Evolutionary conservation across 2,888 invertebrate species (phyloP).

Genomic region (Drosophila ezoana): DNA sequence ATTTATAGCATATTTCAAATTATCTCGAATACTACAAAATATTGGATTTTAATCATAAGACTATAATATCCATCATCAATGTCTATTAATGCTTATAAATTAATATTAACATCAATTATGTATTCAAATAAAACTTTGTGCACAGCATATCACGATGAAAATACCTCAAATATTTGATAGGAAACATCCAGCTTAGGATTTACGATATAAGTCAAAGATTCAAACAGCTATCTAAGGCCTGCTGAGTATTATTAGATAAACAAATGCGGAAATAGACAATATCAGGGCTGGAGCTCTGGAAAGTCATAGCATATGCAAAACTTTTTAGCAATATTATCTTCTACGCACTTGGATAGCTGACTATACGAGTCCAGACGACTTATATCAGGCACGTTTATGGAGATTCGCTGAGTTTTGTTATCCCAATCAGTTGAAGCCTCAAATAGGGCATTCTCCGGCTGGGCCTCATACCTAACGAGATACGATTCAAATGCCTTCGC

Average conservation of each 20-base stretch:
- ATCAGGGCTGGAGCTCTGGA: neutral
- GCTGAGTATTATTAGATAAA: neutral
- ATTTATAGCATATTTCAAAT: too few species aligned
- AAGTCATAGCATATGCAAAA: constrained; percentile 65
- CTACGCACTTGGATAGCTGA: constrained; percentile 23
- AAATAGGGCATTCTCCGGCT: constrained; percentile 23
- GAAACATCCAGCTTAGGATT: too few species aligned
- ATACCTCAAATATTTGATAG: too few species aligned
- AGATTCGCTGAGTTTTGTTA: constrained; percentile 18
- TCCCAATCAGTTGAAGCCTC: constrained; percentile 38
- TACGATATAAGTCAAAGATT: too few species aligned
- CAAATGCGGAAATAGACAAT: neutral
- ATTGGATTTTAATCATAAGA: too few species aligned
- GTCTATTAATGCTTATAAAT: too few species aligned
- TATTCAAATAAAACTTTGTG: too few species aligned
- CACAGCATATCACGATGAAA: too few species aligned
- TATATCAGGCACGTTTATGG: constrained; percentile 42
- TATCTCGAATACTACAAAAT: too few species aligned
- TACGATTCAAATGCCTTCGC: constrained; percentile 21
- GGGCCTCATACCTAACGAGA: constrained; percentile 33
- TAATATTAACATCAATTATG: too few species aligned
- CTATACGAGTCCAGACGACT: constrained; percentile 45
- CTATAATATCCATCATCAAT: too few species aligned
- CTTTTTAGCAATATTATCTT: constrained; percentile 71
- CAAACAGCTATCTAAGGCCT: too few species aligned